Base-by-base conservation (phyloP, 2,888 invertebrate species). In the Empis stercorea region DNA sequence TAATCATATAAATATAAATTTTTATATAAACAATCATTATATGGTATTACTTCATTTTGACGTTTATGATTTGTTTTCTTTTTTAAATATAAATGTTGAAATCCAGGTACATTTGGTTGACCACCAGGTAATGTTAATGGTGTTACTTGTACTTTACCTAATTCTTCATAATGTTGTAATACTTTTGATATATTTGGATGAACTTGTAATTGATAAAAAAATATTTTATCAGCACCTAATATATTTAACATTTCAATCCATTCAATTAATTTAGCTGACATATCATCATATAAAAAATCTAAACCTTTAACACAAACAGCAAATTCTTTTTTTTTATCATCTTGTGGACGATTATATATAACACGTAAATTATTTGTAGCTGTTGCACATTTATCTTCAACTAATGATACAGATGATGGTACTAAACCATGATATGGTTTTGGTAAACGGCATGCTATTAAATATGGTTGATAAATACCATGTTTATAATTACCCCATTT, bases 401-500 rank as follows among this genome's bases (percentile, higher is more conserved):
- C 91, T 56, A 93, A 71, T 1, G 89, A 89, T 17, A 93, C 86
- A 6, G 88, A 85, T 16, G 84, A 82, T 3, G 91, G 91, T 14
- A 82, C 78, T n/a, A 81, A 75, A 49, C 79, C 74, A 46, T 78
- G 76, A 65, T 84, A 83, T 15, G 78, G 76, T 52, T 78, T 76
- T 0, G 93, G 92, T 56, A 93, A 77, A 62, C 87, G 84, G 68
- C 93, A 93, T 17, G 91, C 88, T 53, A 88, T 81, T 56, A 93
- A 74, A 65, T 89, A 93, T 0, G 93, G 92, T 70, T 93, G 92
- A 65, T 89, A 87, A 53, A 91, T 84, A 45, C 84, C 84, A 68
- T 91, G 87, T 63, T 87, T 85, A 71, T 89, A 89, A 70, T 92
- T 92, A 49, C 92, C 92, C 93, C 92, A 93, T 68, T 91, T 91